A percentile compares a stretch with the other conserved stretches of the same genome.
These are phyloP conservation scores for Telenomus remus DNA, from an alignment of 1,140 invertebrate species.

Conservation along the genomic window DNA sequence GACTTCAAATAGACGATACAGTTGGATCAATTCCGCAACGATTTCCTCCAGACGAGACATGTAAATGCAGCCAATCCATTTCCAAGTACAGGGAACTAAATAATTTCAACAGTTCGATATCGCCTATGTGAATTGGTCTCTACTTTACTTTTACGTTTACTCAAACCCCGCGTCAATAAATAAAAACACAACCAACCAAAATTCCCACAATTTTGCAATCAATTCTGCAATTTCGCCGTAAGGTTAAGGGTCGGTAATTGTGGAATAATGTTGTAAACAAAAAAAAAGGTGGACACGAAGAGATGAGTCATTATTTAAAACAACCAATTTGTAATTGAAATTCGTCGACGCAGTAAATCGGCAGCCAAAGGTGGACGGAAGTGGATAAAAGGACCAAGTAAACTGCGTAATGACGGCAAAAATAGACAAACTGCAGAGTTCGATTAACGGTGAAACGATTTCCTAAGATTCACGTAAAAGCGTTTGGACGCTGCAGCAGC, in stretches of 20 bases:
- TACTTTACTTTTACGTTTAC: too few species aligned
- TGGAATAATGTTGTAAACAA: slow-evolving; percentile 23
- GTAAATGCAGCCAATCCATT: slow-evolving; percentile 33
- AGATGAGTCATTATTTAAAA: slow-evolving; percentile 43
- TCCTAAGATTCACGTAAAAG: slow-evolving; percentile 54
- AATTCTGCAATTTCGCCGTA: too few species aligned
- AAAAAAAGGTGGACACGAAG: slow-evolving; percentile 33
- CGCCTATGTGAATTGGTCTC: background rate
- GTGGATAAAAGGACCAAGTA: slow-evolving; percentile 44
- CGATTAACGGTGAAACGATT: slow-evolving; percentile 57
- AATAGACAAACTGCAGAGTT: slow-evolving; percentile 50
- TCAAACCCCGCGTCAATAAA: too few species aligned
- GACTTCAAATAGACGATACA: slow-evolving; percentile 36
- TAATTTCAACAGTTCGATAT: slow-evolving; percentile 25
- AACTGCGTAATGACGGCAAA: slow-evolving; percentile 48
- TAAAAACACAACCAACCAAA: too few species aligned
- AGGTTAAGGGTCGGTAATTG: slow-evolving; percentile 21
- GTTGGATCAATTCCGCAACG: slow-evolving; percentile 38
- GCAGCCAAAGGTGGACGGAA: slow-evolving; percentile 36
- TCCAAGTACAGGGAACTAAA: slow-evolving; percentile 19
- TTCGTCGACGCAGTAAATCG: slow-evolving; percentile 36
- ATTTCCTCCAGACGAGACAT: slow-evolving; percentile 27
- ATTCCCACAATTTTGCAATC: too few species aligned
- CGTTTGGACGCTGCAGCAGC: slow-evolving; percentile 48
- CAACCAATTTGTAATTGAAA: slow-evolving; percentile 52